Evolutionary conservation across 2,888 invertebrate genomes (phyloP), one percentile per base, ranked within the genome.

Genomic region (Therioaphis trifolii): DNA sequence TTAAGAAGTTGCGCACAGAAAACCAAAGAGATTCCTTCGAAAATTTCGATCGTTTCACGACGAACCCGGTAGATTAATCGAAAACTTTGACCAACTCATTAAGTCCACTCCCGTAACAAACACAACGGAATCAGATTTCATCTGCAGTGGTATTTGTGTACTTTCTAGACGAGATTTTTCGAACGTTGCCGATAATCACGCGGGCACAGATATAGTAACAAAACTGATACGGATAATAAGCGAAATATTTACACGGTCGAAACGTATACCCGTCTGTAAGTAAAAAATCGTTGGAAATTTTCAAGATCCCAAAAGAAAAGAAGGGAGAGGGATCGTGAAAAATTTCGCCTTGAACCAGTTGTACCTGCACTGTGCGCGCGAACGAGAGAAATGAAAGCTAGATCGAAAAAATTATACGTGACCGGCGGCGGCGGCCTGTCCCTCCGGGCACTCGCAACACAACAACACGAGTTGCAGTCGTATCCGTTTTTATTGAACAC

Each of bases 151-250:
- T 21, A 14, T 29, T 27, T 14, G n/a, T 40, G n/a, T 15, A 58
- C 74, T 75, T 75, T 75, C 74, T 75, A 58, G 74, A 58, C 58
- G 40, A 58, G 58, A 75, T n/a, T 72, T n/a, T 72, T 46, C 52
- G 35, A n/a, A 35, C 52, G 27, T 7, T n/a, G 29, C n/a, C 29
- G 29, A 72, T 52, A 52, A 72, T 49, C n/a, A n/a, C 3, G 7
- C 35, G 35, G 46, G 46, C 18, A 69, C 15, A 24, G 46, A 24
- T 24, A 46, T 24, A 46, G 43, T 24, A 35, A 35, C 7, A 35
- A 35, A 35, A 35, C 7, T n/a, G n/a, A 55, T 55, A 55, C 24
- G 35, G 3, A 58, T n/a, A 24, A 58, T 24, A 24, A 21, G 21
- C 21, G 11, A 58, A 58, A 58, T 58, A 2, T 21, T 0, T 58